Conservation (phyloP, 2,113 vertebrate genomes). For the Petrocephalus microphthalmus region DNA sequence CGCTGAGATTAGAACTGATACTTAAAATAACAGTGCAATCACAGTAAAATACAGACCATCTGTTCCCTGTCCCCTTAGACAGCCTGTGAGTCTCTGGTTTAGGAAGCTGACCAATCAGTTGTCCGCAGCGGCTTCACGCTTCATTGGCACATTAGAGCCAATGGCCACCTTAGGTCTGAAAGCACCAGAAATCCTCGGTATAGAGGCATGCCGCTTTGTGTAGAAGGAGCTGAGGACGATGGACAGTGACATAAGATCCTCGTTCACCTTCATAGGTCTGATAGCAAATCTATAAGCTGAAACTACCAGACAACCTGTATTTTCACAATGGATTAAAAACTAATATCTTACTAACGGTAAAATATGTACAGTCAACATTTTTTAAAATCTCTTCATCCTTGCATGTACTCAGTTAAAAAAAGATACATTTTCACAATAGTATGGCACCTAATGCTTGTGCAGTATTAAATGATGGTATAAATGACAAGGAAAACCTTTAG, state of each 20-base stretch:
- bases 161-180: background rate
- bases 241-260: background rate
- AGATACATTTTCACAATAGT: background rate
- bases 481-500: background rate
- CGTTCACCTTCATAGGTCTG: background rate
- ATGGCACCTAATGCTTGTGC: background rate
- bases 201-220: background rate
- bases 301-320: background rate
- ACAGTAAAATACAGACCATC: slow-evolving; percentile 4
- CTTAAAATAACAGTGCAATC: slow-evolving; percentile 9
- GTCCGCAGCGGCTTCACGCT: slow-evolving; percentile 2
- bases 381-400: background rate
- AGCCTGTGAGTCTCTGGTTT: background rate
- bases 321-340: background rate
- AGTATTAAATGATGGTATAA: background rate
- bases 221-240: background rate
- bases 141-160: background rate
- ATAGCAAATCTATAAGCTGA: background rate
- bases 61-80: background rate
- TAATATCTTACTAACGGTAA: background rate
- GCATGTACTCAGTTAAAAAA: background rate
- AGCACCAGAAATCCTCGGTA: background rate
- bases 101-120: background rate
- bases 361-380: background rate
- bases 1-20: background rate